Evolutionary conservation across 2,113 vertebrate species (phyloP).

Genomic region (Microcebus tavaratra): DNA sequence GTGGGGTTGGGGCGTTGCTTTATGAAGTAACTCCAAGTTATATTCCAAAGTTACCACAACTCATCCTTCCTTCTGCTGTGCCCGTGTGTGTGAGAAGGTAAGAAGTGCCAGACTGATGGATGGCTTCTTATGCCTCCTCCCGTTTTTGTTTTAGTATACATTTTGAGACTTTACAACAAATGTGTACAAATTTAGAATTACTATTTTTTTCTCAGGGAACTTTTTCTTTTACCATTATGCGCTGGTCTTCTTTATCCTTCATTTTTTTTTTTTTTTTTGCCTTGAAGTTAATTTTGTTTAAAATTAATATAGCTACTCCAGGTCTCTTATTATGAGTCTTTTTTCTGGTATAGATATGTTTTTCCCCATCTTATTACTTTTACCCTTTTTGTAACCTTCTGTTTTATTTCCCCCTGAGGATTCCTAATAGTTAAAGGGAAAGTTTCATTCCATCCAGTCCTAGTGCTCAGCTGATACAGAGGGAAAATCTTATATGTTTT

Average conservation of each 20-base stretch:
- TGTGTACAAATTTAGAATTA: background rate
- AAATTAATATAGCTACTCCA: background rate
- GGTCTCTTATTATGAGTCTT: background rate
- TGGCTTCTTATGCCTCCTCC: background rate
- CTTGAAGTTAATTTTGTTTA: slow-evolving; percentile 23
- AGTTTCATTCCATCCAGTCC: background rate
- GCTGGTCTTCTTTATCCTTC: background rate
- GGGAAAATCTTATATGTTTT: background rate
- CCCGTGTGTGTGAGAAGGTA: background rate
- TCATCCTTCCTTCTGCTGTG: background rate
- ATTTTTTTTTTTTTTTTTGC: background rate
- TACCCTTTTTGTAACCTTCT: background rate
- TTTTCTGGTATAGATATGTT: background rate
- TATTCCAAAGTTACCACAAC: background rate
- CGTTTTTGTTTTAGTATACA: background rate
- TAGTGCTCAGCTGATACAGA: background rate
- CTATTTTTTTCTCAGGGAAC: background rate
- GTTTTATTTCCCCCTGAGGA: slow-evolving; percentile 20
- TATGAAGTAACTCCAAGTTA: background rate
- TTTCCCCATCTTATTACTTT: background rate
- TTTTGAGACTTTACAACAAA: background rate
- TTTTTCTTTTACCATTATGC: background rate
- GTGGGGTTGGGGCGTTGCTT: background rate
- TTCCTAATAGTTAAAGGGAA: background rate
- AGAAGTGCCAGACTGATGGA: background rate